Evolutionary conservation across 2,888 invertebrate species (phyloP).

Genomic region (Palloptera scutellata): DNA sequence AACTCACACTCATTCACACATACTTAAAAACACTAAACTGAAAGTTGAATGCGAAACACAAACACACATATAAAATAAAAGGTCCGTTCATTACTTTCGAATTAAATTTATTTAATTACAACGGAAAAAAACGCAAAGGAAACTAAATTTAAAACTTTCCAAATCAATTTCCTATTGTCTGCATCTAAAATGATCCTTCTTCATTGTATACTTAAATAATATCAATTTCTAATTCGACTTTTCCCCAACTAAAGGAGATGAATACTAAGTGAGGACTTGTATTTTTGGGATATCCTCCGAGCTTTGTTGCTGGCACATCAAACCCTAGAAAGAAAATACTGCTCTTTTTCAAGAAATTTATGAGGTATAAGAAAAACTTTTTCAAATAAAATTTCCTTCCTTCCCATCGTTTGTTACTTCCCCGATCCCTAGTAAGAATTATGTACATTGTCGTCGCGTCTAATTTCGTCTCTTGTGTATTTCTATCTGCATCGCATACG

Average conservation of each 20-base stretch:
- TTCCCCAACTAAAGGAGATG: too few species aligned
- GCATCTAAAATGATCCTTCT: too few species aligned
- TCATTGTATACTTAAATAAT: too few species aligned
- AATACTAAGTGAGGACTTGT: too few species aligned
- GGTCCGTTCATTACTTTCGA: slow-evolving; percentile 16
- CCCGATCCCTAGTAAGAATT: not conserved
- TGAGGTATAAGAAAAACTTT: too few species aligned
- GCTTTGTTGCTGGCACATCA: too few species aligned
- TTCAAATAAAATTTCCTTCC: too few species aligned
- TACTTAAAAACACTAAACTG: not conserved
- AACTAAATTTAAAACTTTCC: not conserved
- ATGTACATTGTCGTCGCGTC: not conserved
- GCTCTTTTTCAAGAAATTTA: too few species aligned
- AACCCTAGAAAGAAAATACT: too few species aligned
- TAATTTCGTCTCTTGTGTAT: not conserved
- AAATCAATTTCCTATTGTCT: not conserved
- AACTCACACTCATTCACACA: slow-evolving; percentile 9
- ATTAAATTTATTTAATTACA: not conserved
- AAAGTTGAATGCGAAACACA: not conserved
- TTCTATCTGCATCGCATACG: slow-evolving; percentile 2
- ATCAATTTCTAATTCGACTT: too few species aligned
- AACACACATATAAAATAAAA: slow-evolving; percentile 6
- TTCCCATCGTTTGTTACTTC: not conserved
- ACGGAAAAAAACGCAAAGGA: not conserved
- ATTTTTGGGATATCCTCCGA: too few species aligned